Evolutionary conservation across 2,888 invertebrate genomes (phyloP), one percentile per base, ranked within the genome.

Genomic region (Pimpla rufipes): DNA sequence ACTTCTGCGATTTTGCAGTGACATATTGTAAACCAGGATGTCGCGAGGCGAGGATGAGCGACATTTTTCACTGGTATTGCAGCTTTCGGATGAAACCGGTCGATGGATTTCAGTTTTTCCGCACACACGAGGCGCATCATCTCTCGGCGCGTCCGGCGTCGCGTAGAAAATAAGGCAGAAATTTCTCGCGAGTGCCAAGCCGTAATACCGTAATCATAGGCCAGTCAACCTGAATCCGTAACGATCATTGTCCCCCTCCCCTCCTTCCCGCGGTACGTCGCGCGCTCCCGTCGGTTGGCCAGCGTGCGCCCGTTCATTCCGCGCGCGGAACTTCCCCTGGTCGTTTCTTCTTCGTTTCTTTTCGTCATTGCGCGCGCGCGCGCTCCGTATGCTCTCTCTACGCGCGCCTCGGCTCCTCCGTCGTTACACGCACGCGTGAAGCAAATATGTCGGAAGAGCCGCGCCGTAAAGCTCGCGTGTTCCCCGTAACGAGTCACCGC

Each of bases 131-230:
- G n/a, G 29, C 29, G 29, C 29, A 29, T 29, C 29, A 29, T 29
- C 29, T 42, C 45, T 50, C 75, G 76, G 47, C 45, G 47, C 45
- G 64, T 67, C 71, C 42, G 67, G 71, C 75, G 74, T 73, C 62
- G 64, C 50, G 67, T 37, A 79, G 66, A 78, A 80, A 85, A 77
- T 82, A 78, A 81, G 83, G 79, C 83, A 73, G 52, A 81, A 64
- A 35, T 37, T 5, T 66, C 42, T 42, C 23, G 66, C 42, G 45
- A 66, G 45, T 66, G 21, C 45, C 66, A 66, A 66, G 45, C 7
- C 76, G 87, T 86, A 87, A 88, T 85, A 85, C 87, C 78, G 85
- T 88, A 89, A 89, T 89, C 87, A 87, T 85, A 84, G 87, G 85
- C 84, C 86, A 85, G 85, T 84, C 86, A 86, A 87, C 87, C 80